Base-by-base conservation (phyloP, 1,140 invertebrate genomes). In the Melanaphis sacchari region DNA sequence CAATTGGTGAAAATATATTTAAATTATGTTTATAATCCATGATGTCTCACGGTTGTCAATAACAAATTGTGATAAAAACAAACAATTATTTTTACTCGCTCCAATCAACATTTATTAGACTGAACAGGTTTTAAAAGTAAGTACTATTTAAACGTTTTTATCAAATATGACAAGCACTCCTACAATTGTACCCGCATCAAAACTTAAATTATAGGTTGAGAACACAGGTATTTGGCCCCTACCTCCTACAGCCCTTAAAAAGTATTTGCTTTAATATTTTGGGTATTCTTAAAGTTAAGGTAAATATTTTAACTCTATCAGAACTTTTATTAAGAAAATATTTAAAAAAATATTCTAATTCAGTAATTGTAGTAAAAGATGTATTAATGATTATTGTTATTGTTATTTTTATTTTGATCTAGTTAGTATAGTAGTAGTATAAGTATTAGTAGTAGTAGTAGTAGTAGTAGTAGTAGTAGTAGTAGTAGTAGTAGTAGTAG, bases 1-100 rank as follows among this genome's bases (percentile, higher is more conserved):
- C 54, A 90, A 90, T 90, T 90, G 52, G 89, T 66, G 26, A 66
- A 66, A 76, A 76, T 76, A 90, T 90, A 90, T 90, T 90, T 66
- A 31, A 66, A 90, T 41, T 66, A 66, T 66, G 89, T 90, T 66
- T 90, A 66, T 90, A 90, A 90, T 90, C 89, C 89, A 21, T 15
- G 15, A 43, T 15, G 52, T 90, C 52, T 41, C 89, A 66, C 52
- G 52, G 89, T 66, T 66, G 88, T 59, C 52, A 90, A 59, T 90
- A 90, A 7, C 15, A 31, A 90, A 90, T 54, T 43, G 36, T 18
- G 59, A 66, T 22, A 54, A 49, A 84, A 82, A 93, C 43, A 54
- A 54, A 85, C 76, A 84, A 84, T 38, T 15, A 21, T 49, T 82
- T 43, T 52, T 11, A 24, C 38, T 38, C 24, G 11, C 38, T 52